Conservation (phyloP, 2,888 invertebrate species). For the Odontothrips loti region DNA sequence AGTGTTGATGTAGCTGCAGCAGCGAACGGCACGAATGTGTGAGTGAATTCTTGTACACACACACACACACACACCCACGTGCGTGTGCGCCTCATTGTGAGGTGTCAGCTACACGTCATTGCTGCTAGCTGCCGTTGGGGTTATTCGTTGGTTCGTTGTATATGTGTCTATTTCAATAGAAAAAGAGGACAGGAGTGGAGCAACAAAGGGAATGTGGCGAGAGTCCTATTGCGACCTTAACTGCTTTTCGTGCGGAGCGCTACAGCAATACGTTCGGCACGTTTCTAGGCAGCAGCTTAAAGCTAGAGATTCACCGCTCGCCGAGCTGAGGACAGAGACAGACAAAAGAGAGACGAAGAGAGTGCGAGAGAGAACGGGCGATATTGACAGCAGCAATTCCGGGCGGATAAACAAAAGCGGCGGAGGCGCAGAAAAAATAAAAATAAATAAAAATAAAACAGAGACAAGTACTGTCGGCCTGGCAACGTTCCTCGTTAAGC, state of each 20-base stretch:
- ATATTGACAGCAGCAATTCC: conserved; percentile 23
- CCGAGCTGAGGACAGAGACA: too few species aligned
- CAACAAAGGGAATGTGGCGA: too few species aligned
- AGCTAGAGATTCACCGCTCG: too few species aligned
- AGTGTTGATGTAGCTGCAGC: background rate
- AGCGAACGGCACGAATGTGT: background rate
- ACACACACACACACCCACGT: too few species aligned
- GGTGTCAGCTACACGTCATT: background rate
- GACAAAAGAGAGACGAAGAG: too few species aligned
- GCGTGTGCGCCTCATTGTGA: too few species aligned
- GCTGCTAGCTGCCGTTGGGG: background rate
- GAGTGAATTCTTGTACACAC: background rate
- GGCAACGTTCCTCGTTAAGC: background rate
- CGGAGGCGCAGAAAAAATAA: background rate
- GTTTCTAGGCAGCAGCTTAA: background rate
- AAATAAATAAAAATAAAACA: too few species aligned
- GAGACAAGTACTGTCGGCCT: background rate
- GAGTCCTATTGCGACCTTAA: too few species aligned
- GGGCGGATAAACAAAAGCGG: background rate
- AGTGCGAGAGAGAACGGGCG: background rate
- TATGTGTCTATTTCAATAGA: background rate
- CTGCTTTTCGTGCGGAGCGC: background rate
- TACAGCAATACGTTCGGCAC: background rate
- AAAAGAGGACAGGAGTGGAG: too few species aligned
- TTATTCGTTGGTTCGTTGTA: background rate